Evolutionary conservation across 2,888 invertebrate genomes (phyloP).

Genomic region (Temnothorax unifasciatus): DNA sequence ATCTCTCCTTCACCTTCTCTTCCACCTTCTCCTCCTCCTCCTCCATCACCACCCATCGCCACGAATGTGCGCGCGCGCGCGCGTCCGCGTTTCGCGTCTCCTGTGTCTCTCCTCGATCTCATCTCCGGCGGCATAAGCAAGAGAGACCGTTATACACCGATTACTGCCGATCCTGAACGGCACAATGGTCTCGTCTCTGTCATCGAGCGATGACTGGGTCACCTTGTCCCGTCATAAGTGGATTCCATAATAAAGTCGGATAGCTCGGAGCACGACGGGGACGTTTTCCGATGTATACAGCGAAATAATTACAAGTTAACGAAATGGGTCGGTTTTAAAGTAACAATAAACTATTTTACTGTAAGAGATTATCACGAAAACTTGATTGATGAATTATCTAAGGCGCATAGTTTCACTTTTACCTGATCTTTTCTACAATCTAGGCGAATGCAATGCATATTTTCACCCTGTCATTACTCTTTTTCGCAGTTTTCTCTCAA

Average conservation of each 20-base stretch:
- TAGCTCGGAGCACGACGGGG: constrained; percentile 10
- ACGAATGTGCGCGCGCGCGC: background rate
- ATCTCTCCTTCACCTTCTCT: constrained; percentile 47
- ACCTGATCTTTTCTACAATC: background rate
- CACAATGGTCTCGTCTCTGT: constrained; percentile 75
- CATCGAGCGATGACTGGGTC: constrained; percentile 74
- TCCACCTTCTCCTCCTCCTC: constrained; percentile 33
- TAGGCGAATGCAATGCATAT: background rate
- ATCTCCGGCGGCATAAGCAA: constrained; percentile 63
- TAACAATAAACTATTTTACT: background rate
- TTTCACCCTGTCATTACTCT: constrained; percentile 5
- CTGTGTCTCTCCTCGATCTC: constrained; percentile 68
- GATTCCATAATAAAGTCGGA: constrained; percentile 61
- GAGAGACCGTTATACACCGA: constrained; percentile 76
- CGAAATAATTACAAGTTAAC: constrained; percentile 32
- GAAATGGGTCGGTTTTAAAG: constrained; percentile 18
- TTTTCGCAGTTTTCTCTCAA: constrained; percentile 8
- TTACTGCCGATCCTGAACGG: constrained; percentile 70
- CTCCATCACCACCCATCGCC: background rate
- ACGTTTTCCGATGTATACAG: constrained; percentile 6
- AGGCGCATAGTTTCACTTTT: background rate
- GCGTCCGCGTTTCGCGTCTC: constrained; percentile 31
- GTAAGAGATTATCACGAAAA: background rate
- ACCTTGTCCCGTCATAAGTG: constrained; percentile 73
- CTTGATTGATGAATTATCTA: background rate